Base-by-base conservation (phyloP, 2,113 vertebrate genomes). In the Puntigrus tetrazona region DNA sequence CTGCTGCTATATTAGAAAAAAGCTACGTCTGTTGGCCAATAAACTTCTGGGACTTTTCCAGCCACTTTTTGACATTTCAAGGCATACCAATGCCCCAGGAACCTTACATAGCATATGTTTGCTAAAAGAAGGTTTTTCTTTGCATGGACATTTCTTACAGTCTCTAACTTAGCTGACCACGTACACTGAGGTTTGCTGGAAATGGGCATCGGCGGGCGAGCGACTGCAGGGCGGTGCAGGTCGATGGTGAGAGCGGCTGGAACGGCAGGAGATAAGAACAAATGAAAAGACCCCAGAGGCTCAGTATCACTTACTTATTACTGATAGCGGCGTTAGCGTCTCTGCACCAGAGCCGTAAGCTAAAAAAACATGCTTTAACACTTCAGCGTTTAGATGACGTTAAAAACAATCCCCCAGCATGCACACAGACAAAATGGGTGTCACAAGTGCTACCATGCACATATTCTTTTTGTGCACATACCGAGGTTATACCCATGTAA, bases 211-310 rank as follows among this genome's bases (percentile, higher is more conserved):
- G 38, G 27, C 43, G 43, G 78, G 29, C 22, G 41, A 20, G 59
- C 18, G 59, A 80, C 77, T 38, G 57, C 77, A 29, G 55, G 59
- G 25, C 61, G 10, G 25, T 67, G 78, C 61, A 63, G 61, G 78
- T 67, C 78, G 41, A 65, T 65, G 78, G 78, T 67, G 59, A 67
- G 59, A 80, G 61, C 38, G 78, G 43, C 78, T 80, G 61, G 38
- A 80, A 55, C 75, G 7, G 75, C 75, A 77, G 75, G 29, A 47
- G 78, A 80, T 80, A 80, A 80, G 59, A 80, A 80, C 78, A 80
- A 80, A 80, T 80, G 78, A 80, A 80, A 80, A 80, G 78, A 80
- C 59, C 78, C 41, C 78, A 80, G 78, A 67, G 59, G 78, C 41
- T 80, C 78, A 80, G 78, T 34, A 80, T 80, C 61, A 67, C 78